phyloP scores from a whole-genome alignment of 2,888 invertebrate species.

The Punctoribates punctum region DNA sequence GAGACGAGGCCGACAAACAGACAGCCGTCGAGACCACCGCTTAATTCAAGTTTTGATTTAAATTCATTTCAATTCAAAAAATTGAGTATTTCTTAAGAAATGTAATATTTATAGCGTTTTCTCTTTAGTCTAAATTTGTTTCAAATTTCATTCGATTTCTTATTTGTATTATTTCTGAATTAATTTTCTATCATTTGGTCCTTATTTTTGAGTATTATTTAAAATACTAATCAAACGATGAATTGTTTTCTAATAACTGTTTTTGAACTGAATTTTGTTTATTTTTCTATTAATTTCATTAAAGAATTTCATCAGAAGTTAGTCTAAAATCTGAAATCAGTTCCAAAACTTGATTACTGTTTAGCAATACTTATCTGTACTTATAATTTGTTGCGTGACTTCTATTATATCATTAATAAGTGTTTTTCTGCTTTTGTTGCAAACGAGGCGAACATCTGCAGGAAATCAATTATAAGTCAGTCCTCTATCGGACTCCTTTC shows the following conservation, averaged over 20 bases:
- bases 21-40: background rate
- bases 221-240: too few species aligned
- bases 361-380: conserved; percentile 15
- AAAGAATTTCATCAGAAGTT: too few species aligned
- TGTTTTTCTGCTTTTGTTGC: background rate
- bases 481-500: background rate
- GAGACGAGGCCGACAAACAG: background rate
- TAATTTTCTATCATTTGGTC: too few species aligned
- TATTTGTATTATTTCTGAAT: too few species aligned
- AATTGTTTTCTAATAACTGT: too few species aligned
- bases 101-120: background rate
- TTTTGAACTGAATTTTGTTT: too few species aligned
- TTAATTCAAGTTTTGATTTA: background rate
- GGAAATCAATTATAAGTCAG: background rate
- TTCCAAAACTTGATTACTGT: background rate
- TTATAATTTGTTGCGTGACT: background rate
- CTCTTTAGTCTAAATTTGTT: background rate
- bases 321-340: background rate
- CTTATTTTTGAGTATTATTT: too few species aligned
- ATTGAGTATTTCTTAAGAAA: too few species aligned
- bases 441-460: conserved; percentile 9
- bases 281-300: too few species aligned
- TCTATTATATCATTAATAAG: conserved; percentile 9
- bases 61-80: background rate
- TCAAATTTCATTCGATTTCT: background rate